Conservation (phyloP, 2,113 vertebrate species). For the Fukomys damarensis region DNA sequence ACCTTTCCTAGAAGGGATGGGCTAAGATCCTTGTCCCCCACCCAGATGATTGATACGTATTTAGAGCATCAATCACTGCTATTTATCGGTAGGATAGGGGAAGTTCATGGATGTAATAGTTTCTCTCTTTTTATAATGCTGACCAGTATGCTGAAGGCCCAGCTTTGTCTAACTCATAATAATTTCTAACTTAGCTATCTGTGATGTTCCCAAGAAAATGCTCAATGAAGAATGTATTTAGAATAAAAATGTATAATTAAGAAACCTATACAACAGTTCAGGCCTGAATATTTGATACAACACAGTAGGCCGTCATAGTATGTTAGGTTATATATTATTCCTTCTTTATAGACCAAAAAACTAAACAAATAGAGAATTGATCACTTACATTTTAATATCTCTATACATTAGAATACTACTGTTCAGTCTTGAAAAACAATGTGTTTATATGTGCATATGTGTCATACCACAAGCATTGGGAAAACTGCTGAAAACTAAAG, state of each 20-base stretch:
- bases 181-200: no score
- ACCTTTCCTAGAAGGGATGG: no score
- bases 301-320: background rate
- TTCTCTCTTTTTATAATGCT: no score
- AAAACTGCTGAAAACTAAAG: slow-evolving; percentile 4
- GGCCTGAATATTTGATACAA: background rate
- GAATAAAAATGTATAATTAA: background rate
- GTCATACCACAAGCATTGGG: background rate
- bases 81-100: no score
- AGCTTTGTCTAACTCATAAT: no score
- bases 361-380: background rate
- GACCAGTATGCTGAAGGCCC: no score
- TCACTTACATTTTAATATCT: background rate
- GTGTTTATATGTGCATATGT: background rate
- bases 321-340: background rate
- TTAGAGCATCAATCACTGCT: no score
- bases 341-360: background rate
- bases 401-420: background rate
- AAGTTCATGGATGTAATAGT: no score
- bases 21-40: no score
- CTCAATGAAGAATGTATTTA: background rate
- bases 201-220: background rate
- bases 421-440: background rate
- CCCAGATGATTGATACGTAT: no score
- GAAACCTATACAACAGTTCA: background rate